Percentiles rank a stretch among this genome's conserved stretches.
These are phyloP conservation scores for Platycheirus rosarum DNA, from an alignment of 2,888 invertebrate species.

Conservation along the genomic window DNA sequence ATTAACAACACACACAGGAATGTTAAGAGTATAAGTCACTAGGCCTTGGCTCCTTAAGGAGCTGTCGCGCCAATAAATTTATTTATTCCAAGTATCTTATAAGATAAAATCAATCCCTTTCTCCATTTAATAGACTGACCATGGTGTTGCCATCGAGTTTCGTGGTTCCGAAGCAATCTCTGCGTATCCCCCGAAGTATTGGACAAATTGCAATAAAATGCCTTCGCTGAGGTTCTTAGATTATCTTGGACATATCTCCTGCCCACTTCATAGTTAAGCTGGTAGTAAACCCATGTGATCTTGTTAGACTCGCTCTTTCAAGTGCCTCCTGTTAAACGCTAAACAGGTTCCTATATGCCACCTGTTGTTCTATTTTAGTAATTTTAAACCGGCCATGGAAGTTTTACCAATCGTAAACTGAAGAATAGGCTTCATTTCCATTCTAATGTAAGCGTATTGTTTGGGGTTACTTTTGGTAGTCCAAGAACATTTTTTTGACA, in stretches of 20 bases:
- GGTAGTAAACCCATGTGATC: not conserved
- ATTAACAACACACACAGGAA: too few species aligned
- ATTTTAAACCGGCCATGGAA: not conserved
- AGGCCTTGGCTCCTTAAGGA: too few species aligned
- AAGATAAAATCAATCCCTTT: not conserved
- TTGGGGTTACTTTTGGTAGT: not conserved
- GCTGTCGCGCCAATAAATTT: too few species aligned
- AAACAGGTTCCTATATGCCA: not conserved
- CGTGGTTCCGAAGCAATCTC: not conserved
- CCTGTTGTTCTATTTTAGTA: not conserved
- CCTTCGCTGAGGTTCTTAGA: not conserved
- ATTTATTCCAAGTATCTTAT: not conserved
- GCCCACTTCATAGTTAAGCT: not conserved
- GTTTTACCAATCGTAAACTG: not conserved
- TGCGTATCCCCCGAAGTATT: not conserved
- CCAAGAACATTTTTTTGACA: not conserved
- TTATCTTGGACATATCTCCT: not conserved
- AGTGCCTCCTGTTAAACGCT: not conserved
- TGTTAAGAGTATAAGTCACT: too few species aligned
- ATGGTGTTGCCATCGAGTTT: not conserved
- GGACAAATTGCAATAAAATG: not conserved
- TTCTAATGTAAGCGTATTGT: not conserved
- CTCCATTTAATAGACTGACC: not conserved
- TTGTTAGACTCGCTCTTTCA: not conserved
- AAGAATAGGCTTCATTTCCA: slow-evolving; percentile 3